Evolutionary conservation across 2,113 vertebrate genomes (phyloP), one percentile per base, ranked within the genome.

Genomic region (Ramphastos sulfuratus): DNA sequence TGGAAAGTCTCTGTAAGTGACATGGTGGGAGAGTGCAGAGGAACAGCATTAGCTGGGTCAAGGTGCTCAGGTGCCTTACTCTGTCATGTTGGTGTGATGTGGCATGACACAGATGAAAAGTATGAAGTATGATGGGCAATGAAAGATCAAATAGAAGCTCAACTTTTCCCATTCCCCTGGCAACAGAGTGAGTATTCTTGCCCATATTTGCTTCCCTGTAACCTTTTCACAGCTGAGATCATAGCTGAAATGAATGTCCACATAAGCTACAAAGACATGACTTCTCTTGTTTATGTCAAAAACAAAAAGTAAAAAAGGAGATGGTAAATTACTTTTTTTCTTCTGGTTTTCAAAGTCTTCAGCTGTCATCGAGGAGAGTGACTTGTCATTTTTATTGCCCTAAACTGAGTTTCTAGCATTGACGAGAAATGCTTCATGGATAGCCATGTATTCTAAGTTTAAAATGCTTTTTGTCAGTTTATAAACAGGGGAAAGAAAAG

Each of bases 1-100:
- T 95, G 64, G 69, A 94, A 96, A 93, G 44, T 71, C 79, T 87
- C 90, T 92, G 37, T 90, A 28, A 3, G 55, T 85, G 70, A 64
- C 85, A 0, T 3, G 25, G 42, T 52, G 9, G 85, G 73, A 75
- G 66, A 90, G 10, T 16, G 8, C 10, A 48, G 69, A 87, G 37
- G 35, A 69, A 48, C 55, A 78, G 75, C 82, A 85, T 66, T 55
- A 71, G 48, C n/a, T 90, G 85, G 58, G 86, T 95, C 86, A 87
- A 69, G 67, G 79, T 96, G 64, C 93, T 94, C 91, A 87, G 44
- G 61, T 54, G 93, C 33, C 39, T 93, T 73, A 46, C 5, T 80
- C 85, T 80, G 35, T 87, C 88, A 63, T 64, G 52, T 79, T 84
- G 58, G 82, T 86, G 73, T 83, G 56, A 94, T 58, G 12, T 67